Evolutionary conservation across 2,888 invertebrate genomes (phyloP).

Genomic region (Eurois occulta): DNA sequence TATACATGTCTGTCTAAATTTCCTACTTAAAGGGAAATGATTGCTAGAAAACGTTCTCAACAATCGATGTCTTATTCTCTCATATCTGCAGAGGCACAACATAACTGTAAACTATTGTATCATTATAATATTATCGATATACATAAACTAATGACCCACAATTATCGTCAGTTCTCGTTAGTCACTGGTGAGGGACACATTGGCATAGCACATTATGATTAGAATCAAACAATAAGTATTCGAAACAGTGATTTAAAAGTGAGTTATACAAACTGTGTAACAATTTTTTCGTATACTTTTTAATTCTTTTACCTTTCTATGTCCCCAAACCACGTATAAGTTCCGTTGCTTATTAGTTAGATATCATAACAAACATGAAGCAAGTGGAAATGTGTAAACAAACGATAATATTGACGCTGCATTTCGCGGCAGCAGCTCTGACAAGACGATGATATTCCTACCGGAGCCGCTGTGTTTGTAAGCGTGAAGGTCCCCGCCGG

Average conservation of each 20-base stretch:
- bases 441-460: constrained; percentile 66
- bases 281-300: background rate
- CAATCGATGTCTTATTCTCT: constrained; percentile 8
- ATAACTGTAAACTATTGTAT: constrained; percentile 27
- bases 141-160: constrained; percentile 37
- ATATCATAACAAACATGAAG: background rate
- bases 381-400: constrained; percentile 36
- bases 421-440: constrained; percentile 69
- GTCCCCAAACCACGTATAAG: background rate
- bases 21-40: background rate
- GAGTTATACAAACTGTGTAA: constrained; percentile 12
- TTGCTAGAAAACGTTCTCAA: background rate
- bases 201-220: constrained; percentile 29
- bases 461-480: constrained; percentile 63
- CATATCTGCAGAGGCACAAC: constrained; percentile 14
- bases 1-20: no score
- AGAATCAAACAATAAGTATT: background rate
- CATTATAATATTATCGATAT: constrained; percentile 13
- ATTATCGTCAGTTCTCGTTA: constrained; percentile 49
- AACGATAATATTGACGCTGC: constrained; percentile 66
- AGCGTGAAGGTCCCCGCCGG: constrained; percentile 52
- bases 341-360: background rate
- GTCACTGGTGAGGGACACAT: constrained; percentile 15
- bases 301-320: no score
- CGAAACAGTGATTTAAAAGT: constrained; percentile 38